Evolutionary conservation across 1,140 invertebrate genomes (phyloP), one percentile per base, ranked within the genome.

Genomic region (Lepidurus packardi): DNA sequence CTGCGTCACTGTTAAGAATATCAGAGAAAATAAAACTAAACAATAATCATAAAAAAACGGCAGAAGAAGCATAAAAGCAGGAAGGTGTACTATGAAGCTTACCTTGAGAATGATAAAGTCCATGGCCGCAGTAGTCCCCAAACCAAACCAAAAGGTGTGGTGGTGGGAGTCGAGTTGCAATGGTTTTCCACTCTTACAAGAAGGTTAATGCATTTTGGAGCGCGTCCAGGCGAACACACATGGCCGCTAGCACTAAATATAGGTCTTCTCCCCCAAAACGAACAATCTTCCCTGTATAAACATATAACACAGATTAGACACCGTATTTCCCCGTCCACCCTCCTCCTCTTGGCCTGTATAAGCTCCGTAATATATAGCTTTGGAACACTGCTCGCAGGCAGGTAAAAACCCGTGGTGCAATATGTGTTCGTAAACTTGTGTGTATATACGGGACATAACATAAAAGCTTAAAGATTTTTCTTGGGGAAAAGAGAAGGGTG

Each of bases 171-270:
- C 21, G 34, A 34, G 53, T 65, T 65, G 53, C 5, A 65, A 65
- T 13, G 16, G 53, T 65, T 65, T 13, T 65, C 16, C 21, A n/a
- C 53, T 21, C 53, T 21, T 21, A 65, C 53, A 65, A 65, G 53
- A 65, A 65, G 53, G 53, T 65, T 65, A 65, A 65, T 65, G 53
- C 53, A 65, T 65, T 13, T 65, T 65, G 53, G 53, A 65, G 53
- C 13, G 53, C 53, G 21, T 65, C 53, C 53, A 65, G 21, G 53
- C 53, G n/a, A n/a, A 65, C 8, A 65, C 53, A 65, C 53, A 65
- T 65, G 53, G 53, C 53, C 53, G 53, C 53, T 13, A 21, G 53
- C 53, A 65, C 53, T 65, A 65, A 65, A 65, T 65, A 65, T 65
- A 65, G 53, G 53, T 65, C 53, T 65, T 11, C 21, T 65, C 53